Conservation (phyloP, 1,140 invertebrate genomes). For the Oedothorax gibbosus region DNA sequence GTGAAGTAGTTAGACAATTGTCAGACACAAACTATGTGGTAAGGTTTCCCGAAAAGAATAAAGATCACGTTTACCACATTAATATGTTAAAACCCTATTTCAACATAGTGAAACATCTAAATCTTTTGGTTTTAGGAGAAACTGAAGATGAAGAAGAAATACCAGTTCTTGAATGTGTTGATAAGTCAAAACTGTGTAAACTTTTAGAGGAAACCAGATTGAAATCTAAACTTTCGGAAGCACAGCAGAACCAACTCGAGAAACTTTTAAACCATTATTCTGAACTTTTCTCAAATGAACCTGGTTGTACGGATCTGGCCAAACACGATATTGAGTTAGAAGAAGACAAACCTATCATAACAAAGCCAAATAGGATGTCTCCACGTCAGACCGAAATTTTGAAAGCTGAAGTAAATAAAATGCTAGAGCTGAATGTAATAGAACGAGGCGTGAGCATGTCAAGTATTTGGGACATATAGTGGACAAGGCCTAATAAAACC, state of each 20-base stretch:
- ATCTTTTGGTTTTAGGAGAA: slow-evolving; percentile 2
- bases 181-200: neutral
- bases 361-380: slow-evolving; percentile 3
- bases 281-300: slow-evolving; percentile 26
- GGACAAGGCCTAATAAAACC: too few species aligned
- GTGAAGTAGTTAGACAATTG: slow-evolving; percentile 4
- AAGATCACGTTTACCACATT: slow-evolving; percentile 2
- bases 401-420: slow-evolving; percentile 36
- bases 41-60: neutral
- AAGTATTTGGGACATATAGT: too few species aligned
- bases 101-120: slow-evolving; percentile 1
- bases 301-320: neutral
- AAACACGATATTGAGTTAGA: slow-evolving; percentile 2
- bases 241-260: neutral
- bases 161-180: neutral
- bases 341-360: neutral
- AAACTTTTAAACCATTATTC: neutral
- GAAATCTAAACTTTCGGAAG: neutral
- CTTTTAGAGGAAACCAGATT: neutral
- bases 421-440: slow-evolving; percentile 22
- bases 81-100: slow-evolving; percentile 28
- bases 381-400: slow-evolving; percentile 12
- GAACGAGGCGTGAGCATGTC: neutral
- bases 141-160: neutral
- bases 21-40: slow-evolving; percentile 28